A percentile compares a stretch with the other conserved stretches of the same genome.
phyloP scores from a whole-genome alignment of 1,140 invertebrate species.

The Cotesia chilonis region DNA sequence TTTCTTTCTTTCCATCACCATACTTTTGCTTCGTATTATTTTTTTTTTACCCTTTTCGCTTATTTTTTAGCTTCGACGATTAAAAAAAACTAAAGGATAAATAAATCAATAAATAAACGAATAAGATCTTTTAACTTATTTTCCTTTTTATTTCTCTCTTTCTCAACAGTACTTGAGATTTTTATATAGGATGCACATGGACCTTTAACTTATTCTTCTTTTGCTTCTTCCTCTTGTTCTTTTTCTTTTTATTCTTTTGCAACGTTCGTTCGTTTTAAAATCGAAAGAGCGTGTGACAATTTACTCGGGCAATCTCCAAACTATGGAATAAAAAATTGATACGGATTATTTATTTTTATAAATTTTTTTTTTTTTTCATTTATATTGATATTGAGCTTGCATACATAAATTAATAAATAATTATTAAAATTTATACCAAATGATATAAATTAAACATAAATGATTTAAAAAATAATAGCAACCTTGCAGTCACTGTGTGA shows the following conservation, averaged over 20 bases:
- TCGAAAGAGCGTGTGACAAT: constrained; percentile 64
- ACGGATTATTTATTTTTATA: constrained; percentile 30
- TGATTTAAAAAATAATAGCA: no score
- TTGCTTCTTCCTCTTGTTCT: neutral
- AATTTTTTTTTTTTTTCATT: constrained; percentile 6
- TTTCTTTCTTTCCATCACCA: constrained; percentile 15
- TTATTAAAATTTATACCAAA: no score
- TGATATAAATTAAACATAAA: no score
- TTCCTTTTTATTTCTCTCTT: constrained; percentile 19
- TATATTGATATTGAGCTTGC: neutral
- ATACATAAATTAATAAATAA: no score
- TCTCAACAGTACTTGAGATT: neutral
- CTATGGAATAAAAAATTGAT: constrained; percentile 11
- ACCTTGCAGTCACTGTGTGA: no score
- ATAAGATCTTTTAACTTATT: constrained; percentile 29
- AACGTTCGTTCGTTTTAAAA: constrained; percentile 36
- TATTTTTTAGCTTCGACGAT: constrained; percentile 2
- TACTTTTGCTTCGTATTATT: neutral
- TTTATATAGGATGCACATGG: neutral
- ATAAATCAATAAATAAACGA: constrained; percentile 38
- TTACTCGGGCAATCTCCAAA: constrained; percentile 61
- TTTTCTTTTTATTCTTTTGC: constrained; percentile 6
- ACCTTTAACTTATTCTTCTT: neutral
- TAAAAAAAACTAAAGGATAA: constrained; percentile 18
- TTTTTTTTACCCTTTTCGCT: constrained; percentile 25